Base-by-base conservation (phyloP, 1,140 invertebrate genomes). In the Schlechtendalia chinensis region DNA sequence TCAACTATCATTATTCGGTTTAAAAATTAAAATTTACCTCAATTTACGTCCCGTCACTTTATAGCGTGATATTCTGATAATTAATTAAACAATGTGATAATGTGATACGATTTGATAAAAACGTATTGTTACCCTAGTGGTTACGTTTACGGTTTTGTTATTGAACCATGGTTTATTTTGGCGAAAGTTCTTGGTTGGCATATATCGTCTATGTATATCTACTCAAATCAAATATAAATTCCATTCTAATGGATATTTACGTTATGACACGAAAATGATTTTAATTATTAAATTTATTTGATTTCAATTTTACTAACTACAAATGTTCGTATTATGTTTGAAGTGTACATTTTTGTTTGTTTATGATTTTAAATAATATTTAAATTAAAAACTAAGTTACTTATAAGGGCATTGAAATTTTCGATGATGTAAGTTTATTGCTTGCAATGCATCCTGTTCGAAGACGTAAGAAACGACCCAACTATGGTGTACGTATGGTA, bases 401-500 rank as follows among this genome's bases (percentile, higher is more conserved):
- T 17, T 24, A 50, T 47, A 22, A 69, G 65, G 14, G 19, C n/a
- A 22, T 32, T 75, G 6, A 53, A n/a, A 39, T 77, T 16, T 39
- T 79, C 14, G 17, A 79, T 61, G 39, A 79, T 79, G 75, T 79
- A 61, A 79, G 16, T 47, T 50, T 63, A 79, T 63, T 79, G n/a
- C 58, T 67, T 69, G 67, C 47, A 77, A 91, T 91, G 89, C 90
- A 93, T 85, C 90, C 91, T 81, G 90, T 90, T 84, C 88, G 93
- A 82, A 87, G 93, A 82, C 89, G 92, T 83, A 94, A 94, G 86
- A 93, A 94, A 85, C 88, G 93, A 61, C 90, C 91, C 10, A 92
- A 91, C 83, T 91, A 94, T 85, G 92, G 92, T 10, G 91, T 95
- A 24, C 90, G 94, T 71, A 93, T 92, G 5, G 93, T 97, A 24